phyloP scores from a whole-genome alignment of 2,797 vertebrate species.

The Thripadectes ignobilis region DNA sequence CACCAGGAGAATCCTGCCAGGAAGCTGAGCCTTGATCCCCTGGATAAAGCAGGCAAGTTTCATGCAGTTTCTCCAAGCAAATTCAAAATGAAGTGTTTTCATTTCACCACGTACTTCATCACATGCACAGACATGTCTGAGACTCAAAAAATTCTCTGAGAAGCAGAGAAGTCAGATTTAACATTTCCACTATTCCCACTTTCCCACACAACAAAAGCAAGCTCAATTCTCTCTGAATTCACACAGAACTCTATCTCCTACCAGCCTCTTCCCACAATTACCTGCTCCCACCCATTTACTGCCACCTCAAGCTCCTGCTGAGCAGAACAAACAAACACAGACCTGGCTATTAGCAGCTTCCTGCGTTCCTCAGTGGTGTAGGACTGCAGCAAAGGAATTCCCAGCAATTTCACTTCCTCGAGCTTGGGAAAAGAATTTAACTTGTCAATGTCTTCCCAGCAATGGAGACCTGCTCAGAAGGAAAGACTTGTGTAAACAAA shows the following conservation, averaged over 20 bases:
- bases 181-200: not conserved
- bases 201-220: not conserved
- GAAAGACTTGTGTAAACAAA: slow-evolving; percentile 51
- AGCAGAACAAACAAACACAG: not conserved
- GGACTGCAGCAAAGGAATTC: slow-evolving; percentile 91
- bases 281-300: not conserved
- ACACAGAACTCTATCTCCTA: not conserved
- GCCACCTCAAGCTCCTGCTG: not conserved
- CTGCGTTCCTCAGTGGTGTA: slow-evolving; percentile 90
- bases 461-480: slow-evolving; percentile 83
- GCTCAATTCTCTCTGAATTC: not conserved
- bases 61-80: not conserved
- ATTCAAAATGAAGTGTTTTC: not conserved
- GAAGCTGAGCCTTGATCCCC: not conserved
- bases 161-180: not conserved
- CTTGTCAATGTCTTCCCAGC: slow-evolving; percentile 94
- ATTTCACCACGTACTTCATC: not conserved
- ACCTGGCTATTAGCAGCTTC: slow-evolving; percentile 90
- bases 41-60: not conserved
- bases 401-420: slow-evolving; percentile 89
- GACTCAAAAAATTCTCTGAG: not conserved
- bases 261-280: not conserved
- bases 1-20: not conserved
- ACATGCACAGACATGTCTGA: fast-evolving
- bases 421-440: slow-evolving; percentile 94